phyloP scores from a whole-genome alignment of 2,888 invertebrate genomes.

The Lordiphosa fenestrarum region DNA sequence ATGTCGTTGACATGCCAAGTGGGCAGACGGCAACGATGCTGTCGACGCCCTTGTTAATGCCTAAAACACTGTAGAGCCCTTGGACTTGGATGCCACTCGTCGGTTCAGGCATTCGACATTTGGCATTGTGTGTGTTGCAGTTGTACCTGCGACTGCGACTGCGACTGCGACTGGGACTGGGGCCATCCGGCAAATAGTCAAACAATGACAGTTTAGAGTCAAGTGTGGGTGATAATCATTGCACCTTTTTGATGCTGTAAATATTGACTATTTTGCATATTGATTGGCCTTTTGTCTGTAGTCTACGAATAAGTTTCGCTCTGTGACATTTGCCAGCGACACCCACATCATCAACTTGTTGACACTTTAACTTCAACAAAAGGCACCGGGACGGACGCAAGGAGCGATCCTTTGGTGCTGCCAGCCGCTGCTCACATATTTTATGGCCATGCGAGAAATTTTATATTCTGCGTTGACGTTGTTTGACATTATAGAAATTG shows the following conservation, averaged over 20 bases:
- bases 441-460: slow-evolving; percentile 51
- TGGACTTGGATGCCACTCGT: slow-evolving; percentile 50
- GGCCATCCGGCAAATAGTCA: slow-evolving; percentile 54
- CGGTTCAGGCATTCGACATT: slow-evolving; percentile 7
- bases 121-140: slow-evolving; percentile 6
- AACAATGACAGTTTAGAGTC: slow-evolving; percentile 57
- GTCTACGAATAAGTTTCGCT: not conserved
- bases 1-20: slow-evolving; percentile 61
- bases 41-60: slow-evolving; percentile 53
- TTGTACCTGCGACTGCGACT: slow-evolving; percentile 15
- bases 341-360: slow-evolving; percentile 67
- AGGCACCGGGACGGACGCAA: slow-evolving; percentile 7
- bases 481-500: slow-evolving; percentile 63
- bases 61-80: slow-evolving; percentile 61
- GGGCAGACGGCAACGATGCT: slow-evolving; percentile 23
- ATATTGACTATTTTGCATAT: slow-evolving; percentile 63
- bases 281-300: slow-evolving; percentile 50
- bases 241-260: slow-evolving; percentile 45
- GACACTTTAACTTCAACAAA: slow-evolving; percentile 51
- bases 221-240: slow-evolving; percentile 48
- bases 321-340: slow-evolving; percentile 37
- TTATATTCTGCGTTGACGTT: slow-evolving; percentile 44
- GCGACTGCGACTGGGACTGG: not conserved
- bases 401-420: slow-evolving; percentile 11
- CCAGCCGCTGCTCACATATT: slow-evolving; percentile 24